Base-by-base conservation (phyloP, 2,797 vertebrate species). In the Epinephelus malabaricus region DNA sequence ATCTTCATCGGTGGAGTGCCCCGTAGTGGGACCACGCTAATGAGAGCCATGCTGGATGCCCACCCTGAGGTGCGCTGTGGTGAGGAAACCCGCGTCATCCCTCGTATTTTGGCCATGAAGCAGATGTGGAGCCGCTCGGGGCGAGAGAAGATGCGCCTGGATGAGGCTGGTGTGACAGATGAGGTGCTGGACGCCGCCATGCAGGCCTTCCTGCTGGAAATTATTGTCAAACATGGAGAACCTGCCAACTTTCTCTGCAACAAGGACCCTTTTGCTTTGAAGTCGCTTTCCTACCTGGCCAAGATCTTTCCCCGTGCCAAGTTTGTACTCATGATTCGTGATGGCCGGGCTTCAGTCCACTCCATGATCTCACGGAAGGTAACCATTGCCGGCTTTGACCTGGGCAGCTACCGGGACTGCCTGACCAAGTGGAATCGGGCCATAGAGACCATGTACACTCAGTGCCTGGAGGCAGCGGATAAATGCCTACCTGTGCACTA, bases 301-400 rank as follows among this genome's bases (percentile, higher is more conserved):
- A 97, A 97, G 79, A 98, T 99, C 67, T 99, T 99, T 85, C 98
- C 98, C 25, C 97, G 96, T n/a, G 97, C 98, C 94, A 99, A 97
- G 88, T 99, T 99, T 85, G 92, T 99, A 59, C 96, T 99, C 0
- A 99, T 99, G 98, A 95, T 99, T 0, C 95, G 98, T 54, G 98
- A 99, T 8, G 98, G 98, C 4, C 96, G 98, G 1, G 98, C 98
- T 0, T 98, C 98, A 0, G 98, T 99, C 65, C 97, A 99, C 76
- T 99, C 98, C 45, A 99, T 99, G 98, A 99, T 99, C 89, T 99
- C 98, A 23, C 95, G 98, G 38, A 99, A 98, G 84, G 98, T 99
- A 76, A 99, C 98, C 0, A 99, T 99, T 8, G 98, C 98, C 0
- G 98, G 98, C 0, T 99, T 99, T 85, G 98, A 99, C 92, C 94